Base-by-base conservation (phyloP, 2,113 vertebrate species). In the Poeciliopsis occidentalis region DNA sequence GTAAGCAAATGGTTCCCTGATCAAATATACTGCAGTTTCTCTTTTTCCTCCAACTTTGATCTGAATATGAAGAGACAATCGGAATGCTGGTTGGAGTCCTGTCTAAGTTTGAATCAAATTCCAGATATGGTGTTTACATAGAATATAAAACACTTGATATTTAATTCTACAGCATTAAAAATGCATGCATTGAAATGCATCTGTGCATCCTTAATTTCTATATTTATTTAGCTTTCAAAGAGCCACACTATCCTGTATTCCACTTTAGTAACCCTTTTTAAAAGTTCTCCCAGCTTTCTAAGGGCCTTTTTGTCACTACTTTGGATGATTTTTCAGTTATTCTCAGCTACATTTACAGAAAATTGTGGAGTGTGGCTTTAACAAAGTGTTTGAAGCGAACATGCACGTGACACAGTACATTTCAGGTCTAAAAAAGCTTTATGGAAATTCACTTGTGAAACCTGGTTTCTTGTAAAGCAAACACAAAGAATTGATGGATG, bases 11-110 rank as follows among this genome's bases (percentile, higher is more conserved):
- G 34, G 60, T 60, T 17, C 70, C 60, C 54, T 12, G 34, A 79
- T 63, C 37, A 70, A 57, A 75, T 31, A 62, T 61, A 69, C 63
- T 12, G 31, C 30, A 69, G 22, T n/a, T n/a, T n/a, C 57, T 69
- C 31, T 12, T 57, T 34, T 37, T 27, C 22, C 27, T 13, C 67
- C 67, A 34, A 57, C 47, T 57, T 32, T 69, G 29, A 69, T 67
- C 17, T 67, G 29, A 81, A 75, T 68, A 68, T 32, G 29, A 60
- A 17, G 17, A 26, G 44, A 64, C 15, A 67, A 4, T 63, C 44
- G 22, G 34, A 27, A 70, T 60, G 5, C n/a, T 27, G 32, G 32
- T 37, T 27, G 34, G 51, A 11, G 67, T 69, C 30, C 15, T 32
- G 2, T 69, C 47, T 12, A 10, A 26, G n/a, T 37, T 57, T 61